These are phyloP conservation scores for Holothuria leucospilota DNA, from an alignment of 53 echinoderm and acorn worm species.

Conservation along the genomic window DNA sequence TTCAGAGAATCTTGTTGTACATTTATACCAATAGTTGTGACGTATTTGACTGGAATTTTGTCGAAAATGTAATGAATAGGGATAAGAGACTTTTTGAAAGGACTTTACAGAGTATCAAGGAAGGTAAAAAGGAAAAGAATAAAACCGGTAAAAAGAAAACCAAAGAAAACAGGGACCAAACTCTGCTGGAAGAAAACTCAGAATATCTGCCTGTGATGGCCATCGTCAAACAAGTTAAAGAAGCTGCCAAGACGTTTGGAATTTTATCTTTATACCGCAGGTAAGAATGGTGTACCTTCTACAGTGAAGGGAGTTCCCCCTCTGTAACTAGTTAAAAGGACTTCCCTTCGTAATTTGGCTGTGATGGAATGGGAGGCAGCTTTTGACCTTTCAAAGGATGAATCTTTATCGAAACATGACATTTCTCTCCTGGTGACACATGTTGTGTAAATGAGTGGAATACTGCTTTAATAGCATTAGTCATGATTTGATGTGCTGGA, in stretches of 20 bases:
- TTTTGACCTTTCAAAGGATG: too few relatives aligned
- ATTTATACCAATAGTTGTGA: conserved; percentile 91
- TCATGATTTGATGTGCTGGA: too few relatives aligned
- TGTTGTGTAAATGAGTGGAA: too few relatives aligned
- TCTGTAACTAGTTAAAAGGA: too few relatives aligned
- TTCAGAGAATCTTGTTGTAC: conserved; percentile 74
- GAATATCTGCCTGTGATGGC: conserved; percentile 2
- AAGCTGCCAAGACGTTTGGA: conserved; percentile 90
- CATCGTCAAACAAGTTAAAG: conserved; percentile 3
- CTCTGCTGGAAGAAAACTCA: neutral
- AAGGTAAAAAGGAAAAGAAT: conserved; percentile 35
- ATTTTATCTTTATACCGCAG: conserved; percentile 81
- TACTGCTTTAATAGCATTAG: too few relatives aligned
- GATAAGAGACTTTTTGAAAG: conserved; percentile 20
- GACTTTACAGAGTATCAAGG: conserved; percentile 32
- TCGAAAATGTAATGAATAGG: conserved; percentile 31
- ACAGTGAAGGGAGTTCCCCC: too few relatives aligned
- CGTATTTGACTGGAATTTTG: conserved; percentile 56
- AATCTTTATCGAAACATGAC: too few relatives aligned
- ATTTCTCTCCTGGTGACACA: too few relatives aligned
- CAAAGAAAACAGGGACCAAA: conserved; percentile 68
- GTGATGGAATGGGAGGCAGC: too few relatives aligned
- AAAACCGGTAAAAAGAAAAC: conserved; percentile 54
- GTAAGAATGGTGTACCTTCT: conserved; percentile 39
- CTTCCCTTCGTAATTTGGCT: too few relatives aligned